Base-by-base conservation (phyloP, 2,797 vertebrate genomes). In the Hapalemur alaotrensis region DNA sequence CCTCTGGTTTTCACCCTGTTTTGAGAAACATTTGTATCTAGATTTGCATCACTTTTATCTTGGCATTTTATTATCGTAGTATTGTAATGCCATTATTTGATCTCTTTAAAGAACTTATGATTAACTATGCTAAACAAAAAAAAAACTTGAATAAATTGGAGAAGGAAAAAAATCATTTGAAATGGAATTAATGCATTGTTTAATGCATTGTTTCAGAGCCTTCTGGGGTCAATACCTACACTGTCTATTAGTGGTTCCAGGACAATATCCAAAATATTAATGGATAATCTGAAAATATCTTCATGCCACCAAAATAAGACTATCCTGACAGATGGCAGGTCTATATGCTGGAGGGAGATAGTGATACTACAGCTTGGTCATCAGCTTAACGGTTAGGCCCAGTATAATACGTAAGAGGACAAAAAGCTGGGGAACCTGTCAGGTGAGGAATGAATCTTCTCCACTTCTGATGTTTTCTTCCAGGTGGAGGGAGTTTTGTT, bases 11-110 rank as follows among this genome's bases (percentile, higher is more conserved):
- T 35, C 17, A 73, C 43, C 50, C 25, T 54, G 18, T 50, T 92
- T 86, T 84, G 15, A 95, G 52, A 93, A 94, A 72, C 35, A 95
- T 35, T 67, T 73, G 5, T 38, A 93, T 82, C 41, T 8, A 92
- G 93, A 93, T 88, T 73, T 61, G 41, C 38, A 30, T 9, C 52
- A 87, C 52, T 89, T 93, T 7, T 11, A 28, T 52, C 38, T 86
- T 92, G 35, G 4, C 25, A 63, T 75, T 75, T 92, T 80, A 72
- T 80, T 93, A 43, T 41, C 83, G 83, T 35, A 59, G 1, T 72
- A 63, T 30, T 76, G 2, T 84, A 91, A 96, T 57, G 5, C 7
- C 61, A 3, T 61, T 46, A 76, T 54, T 28, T 57, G 2, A 54
- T 43, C 43, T 94, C n/a, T 76, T 93, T 86, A 69, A 93, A 91